A percentile compares a stretch with the other conserved stretches of the same genome.
phyloP scores from a whole-genome alignment of 2,113 vertebrate species.

The Capricornis sumatraensis region DNA sequence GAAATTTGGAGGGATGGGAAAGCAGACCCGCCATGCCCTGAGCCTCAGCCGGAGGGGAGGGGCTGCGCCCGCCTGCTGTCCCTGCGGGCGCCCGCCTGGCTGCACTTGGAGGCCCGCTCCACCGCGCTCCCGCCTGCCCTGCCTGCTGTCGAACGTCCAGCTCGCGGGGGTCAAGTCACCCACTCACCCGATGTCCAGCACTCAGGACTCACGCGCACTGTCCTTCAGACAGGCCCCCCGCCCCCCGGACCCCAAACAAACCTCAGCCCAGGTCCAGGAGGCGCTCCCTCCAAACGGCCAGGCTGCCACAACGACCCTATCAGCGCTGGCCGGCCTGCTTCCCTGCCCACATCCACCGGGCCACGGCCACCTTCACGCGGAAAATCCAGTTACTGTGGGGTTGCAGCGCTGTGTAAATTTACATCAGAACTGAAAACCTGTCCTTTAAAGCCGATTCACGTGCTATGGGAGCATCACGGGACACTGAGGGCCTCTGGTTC shows the following conservation, averaged over 20 bases:
- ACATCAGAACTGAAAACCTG: not conserved
- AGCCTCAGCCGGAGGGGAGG: not conserved
- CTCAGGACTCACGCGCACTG: not conserved
- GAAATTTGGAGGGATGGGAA: not conserved
- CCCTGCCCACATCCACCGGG: not conserved
- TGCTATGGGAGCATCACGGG: not conserved
- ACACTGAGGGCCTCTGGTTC: not conserved
- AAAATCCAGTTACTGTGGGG: not conserved
- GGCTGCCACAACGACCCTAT: fast-evolving
- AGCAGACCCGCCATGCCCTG: fast-evolving
- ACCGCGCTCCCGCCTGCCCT: not conserved
- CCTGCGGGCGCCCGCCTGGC: not conserved
- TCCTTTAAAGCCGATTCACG: not conserved
- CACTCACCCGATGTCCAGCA: not conserved
- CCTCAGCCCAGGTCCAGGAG: not conserved
- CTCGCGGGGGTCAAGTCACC: not conserved
- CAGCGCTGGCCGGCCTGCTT: not conserved
- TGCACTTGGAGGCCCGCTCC: not conserved
- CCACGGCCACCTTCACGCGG: not conserved
- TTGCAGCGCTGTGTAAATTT: not conserved
- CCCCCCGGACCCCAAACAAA: not conserved
- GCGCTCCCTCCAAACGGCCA: not conserved
- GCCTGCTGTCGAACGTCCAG: not conserved
- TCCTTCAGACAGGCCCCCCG: not conserved
- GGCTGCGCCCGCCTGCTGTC: not conserved